Evolutionary conservation across 2,888 invertebrate species (phyloP).

Genomic region (Saturnia japonica): DNA sequence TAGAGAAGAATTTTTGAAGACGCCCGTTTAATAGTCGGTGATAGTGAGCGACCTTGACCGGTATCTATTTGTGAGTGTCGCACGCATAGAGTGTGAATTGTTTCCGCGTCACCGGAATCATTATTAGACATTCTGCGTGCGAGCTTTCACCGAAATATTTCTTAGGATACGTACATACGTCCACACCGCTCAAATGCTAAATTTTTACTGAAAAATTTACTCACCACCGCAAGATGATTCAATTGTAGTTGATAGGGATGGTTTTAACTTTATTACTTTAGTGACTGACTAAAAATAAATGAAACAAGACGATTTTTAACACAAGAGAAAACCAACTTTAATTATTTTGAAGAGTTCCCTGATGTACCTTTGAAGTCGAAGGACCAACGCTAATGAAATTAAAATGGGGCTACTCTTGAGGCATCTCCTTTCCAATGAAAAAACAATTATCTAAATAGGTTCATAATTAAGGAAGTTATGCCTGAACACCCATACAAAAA

Average conservation of each 20-base stretch:
- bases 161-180: slow-evolving; percentile 7
- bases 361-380: too few relatives aligned
- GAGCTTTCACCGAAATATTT: slow-evolving; percentile 7
- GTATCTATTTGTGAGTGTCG: slow-evolving; percentile 16
- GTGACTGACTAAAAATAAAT: neutral
- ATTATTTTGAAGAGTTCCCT: too few relatives aligned
- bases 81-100: slow-evolving; percentile 16
- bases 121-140: slow-evolving; percentile 5
- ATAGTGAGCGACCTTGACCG: slow-evolving; percentile 21
- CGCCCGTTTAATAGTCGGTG: neutral
- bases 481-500: too few relatives aligned
- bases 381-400: too few relatives aligned
- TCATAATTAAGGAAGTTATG: too few relatives aligned
- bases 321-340: too few relatives aligned
- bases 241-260: neutral
- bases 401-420: too few relatives aligned
- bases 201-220: neutral
- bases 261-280: neutral
- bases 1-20: neutral
- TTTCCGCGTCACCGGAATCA: slow-evolving; percentile 18
- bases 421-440: too few relatives aligned
- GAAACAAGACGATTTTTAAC: too few relatives aligned
- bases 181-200: neutral
- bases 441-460: too few relatives aligned
- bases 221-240: neutral